Conservation (phyloP, 1,140 invertebrate species). For the Linepithema humile region DNA sequence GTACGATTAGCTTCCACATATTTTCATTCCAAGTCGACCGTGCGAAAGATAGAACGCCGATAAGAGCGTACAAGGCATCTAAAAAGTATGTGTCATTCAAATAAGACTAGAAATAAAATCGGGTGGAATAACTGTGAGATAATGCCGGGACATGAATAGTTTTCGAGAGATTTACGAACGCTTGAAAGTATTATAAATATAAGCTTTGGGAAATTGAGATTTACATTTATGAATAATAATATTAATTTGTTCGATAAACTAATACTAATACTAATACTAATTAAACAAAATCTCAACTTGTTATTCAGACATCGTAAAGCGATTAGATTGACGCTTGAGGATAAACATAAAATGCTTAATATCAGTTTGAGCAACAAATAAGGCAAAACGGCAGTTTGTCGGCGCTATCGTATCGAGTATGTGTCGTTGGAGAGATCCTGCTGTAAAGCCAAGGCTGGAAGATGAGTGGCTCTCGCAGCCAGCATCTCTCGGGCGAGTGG, state of each 20-base stretch:
- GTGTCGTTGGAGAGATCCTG: not conserved
- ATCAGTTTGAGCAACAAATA: not conserved
- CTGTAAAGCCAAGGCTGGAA: conserved; percentile 2
- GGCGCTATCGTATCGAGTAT: not conserved
- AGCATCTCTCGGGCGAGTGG: conserved; percentile 38
- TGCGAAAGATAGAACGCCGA: not conserved
- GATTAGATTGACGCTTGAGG: not conserved
- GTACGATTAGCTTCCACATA: not conserved
- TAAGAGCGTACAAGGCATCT: not conserved
- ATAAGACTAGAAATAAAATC: not conserved
- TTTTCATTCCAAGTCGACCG: not conserved
- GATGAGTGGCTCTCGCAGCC: conserved; percentile 40
- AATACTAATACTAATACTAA: too few relatives aligned
- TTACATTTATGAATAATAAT: not conserved
- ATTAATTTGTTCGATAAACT: not conserved
- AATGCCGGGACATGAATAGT: not conserved
- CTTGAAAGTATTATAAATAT: not conserved
- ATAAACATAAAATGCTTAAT: not conserved
- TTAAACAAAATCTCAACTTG: not conserved
- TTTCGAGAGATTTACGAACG: not conserved
- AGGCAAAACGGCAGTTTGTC: not conserved
- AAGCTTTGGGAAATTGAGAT: not conserved
- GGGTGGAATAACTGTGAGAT: not conserved
- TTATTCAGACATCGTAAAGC: not conserved
- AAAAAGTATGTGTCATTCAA: not conserved